A percentile compares a stretch with the other conserved stretches of the same genome.
Conservation (phyloP, 2,888 invertebrate genomes). For the Platycnemis pennipes region DNA sequence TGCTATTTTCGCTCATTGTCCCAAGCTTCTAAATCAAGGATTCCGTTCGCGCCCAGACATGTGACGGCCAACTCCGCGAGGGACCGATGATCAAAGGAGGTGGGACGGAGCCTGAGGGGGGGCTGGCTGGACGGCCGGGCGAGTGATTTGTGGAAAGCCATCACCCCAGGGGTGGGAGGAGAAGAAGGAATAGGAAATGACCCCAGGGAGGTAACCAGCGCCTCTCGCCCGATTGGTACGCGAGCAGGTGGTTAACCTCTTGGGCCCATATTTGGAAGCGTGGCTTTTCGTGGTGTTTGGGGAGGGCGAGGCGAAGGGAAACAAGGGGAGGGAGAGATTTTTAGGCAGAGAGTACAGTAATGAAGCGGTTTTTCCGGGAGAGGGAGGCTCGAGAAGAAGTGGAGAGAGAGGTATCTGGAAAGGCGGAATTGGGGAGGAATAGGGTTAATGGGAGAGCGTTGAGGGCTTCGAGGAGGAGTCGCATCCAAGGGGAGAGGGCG, state of each 20-base stretch:
- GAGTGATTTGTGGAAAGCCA: not conserved
- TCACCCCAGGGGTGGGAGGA: no score
- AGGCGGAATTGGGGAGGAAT: conserved; percentile 9
- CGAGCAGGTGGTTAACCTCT: conserved; percentile 53
- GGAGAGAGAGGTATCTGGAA: not conserved
- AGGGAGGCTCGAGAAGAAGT: not conserved
- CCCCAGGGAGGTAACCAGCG: not conserved
- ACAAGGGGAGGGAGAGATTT: not conserved
- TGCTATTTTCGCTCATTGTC: no score
- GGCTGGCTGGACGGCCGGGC: not conserved
- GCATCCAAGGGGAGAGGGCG: not conserved
- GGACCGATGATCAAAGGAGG: no score
- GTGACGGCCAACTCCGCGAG: no score
- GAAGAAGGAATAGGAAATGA: not conserved
- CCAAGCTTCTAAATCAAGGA: no score
- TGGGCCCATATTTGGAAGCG: not conserved
- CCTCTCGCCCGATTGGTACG: not conserved
- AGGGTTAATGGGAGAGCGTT: not conserved
- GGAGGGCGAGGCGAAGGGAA: not conserved
- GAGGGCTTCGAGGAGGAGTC: not conserved
- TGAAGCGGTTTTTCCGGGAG: not conserved
- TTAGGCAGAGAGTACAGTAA: not conserved
- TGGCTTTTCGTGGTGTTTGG: not conserved
- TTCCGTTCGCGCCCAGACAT: no score
- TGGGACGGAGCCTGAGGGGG: not conserved